Evolutionary conservation across 2,888 invertebrate species (phyloP).

Genomic region (Nemurella pictetii): DNA sequence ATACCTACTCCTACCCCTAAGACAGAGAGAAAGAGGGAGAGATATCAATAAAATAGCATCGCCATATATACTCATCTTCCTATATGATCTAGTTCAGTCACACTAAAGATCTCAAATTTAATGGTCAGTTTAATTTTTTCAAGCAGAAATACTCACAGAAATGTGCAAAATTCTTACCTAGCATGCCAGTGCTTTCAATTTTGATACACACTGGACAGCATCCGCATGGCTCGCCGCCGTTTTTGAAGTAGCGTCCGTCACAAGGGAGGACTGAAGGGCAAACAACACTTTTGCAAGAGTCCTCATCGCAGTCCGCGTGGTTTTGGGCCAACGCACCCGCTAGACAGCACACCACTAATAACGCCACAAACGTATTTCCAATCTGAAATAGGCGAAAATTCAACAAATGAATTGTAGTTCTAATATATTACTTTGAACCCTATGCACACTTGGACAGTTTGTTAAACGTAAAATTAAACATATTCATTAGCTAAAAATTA

Average conservation of each 20-base stretch:
- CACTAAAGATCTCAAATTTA: too few relatives aligned
- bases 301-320: neutral
- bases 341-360: neutral
- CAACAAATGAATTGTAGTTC: too few relatives aligned
- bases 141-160: too few relatives aligned
- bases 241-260: neutral
- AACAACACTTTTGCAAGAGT: neutral
- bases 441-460: too few relatives aligned
- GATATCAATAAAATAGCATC: neutral
- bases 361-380: neutral
- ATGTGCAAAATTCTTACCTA: neutral
- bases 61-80: too few relatives aligned
- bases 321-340: neutral
- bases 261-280: neutral
- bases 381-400: too few relatives aligned
- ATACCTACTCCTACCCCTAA: conserved; percentile 4
- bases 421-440: too few relatives aligned
- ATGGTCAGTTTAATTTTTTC: too few relatives aligned
- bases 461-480: too few relatives aligned
- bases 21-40: too few relatives aligned
- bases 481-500: neutral
- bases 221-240: neutral
- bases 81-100: too few relatives aligned
- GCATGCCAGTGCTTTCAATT: neutral
- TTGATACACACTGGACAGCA: conserved; percentile 5